Evolutionary conservation across 2,797 vertebrate species (phyloP), one percentile per base, ranked within the genome.

Genomic region (Mormyrus proboscirostris): DNA sequence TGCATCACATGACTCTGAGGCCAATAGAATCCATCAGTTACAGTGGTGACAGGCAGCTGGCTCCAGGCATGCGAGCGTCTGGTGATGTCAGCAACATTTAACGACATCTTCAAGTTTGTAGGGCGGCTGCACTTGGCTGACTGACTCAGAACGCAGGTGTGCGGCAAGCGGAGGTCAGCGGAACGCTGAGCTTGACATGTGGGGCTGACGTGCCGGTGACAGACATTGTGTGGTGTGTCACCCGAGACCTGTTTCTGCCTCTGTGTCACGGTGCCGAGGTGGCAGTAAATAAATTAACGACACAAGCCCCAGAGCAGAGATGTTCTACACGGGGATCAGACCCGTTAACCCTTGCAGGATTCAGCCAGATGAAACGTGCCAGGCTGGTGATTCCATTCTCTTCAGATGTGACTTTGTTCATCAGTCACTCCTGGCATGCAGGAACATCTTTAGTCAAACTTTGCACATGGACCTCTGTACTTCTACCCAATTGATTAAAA

Each of bases 161-260:
- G 86, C 6, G 53, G 41, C 51, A 83, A 62, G 50, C 22, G 86
- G 91, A 91, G 91, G 91, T 91, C 91, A 92, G 87, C 82, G 50
- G 55, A 88, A 82, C 53, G 25, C 62, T 12, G 65, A 33, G n/a
- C 88, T 53, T 14, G 86, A 65, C 90, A 82, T 90, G 91, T 87
- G 88, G 86, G 86, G 86, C 89, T 88, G 57, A 90, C 89, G 88
- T 88, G 65, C 82, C 88, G 90, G 88, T 85, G 49, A 90, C 88
- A 91, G 90, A 87, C n/a, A 90, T 50, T 89, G 57, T 82, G 88
- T 29, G 85, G 89, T 89, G 88, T 91, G 90, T 89, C 91, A 91
- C 62, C 89, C 62, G 8, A 47, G 41, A 50, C 47, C 3, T 1
- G 16, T 50, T 84, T 9, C 79, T 47, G 41, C 79, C 44, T 25